A percentile compares a stretch with the other conserved stretches of the same genome.
These are phyloP conservation scores for Pyrocephalus nanus DNA, from an alignment of 2,797 vertebrate genomes.

Conservation along the genomic window DNA sequence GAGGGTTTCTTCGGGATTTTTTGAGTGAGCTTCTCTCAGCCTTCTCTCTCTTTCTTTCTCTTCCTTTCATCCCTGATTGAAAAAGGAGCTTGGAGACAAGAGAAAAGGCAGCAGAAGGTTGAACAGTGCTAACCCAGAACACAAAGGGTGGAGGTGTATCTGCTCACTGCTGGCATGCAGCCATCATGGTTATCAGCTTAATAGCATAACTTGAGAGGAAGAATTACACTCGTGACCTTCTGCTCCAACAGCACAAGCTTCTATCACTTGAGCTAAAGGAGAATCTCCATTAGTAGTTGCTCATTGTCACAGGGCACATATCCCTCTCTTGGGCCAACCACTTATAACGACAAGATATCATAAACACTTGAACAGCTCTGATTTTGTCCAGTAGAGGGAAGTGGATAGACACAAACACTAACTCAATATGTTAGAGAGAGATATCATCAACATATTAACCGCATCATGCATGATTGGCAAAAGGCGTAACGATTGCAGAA, in stretches of 20 bases:
- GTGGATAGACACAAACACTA: constrained; percentile 58
- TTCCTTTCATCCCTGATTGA: not conserved
- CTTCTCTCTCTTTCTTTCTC: not conserved
- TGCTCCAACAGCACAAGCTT: constrained; percentile 49
- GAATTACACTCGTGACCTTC: constrained; percentile 54
- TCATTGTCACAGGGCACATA: constrained; percentile 38
- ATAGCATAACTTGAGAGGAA: constrained; percentile 60
- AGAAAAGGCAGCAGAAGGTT: not conserved
- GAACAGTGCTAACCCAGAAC: constrained; percentile 11
- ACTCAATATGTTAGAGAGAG: constrained; percentile 40
- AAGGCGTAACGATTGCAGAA: not conserved
- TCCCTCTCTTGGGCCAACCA: constrained; percentile 61
- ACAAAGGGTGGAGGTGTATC: constrained; percentile 52
- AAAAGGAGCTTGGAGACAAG: not conserved
- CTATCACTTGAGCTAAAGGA: constrained; percentile 60
- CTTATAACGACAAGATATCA: constrained; percentile 42
- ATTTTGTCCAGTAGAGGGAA: constrained; percentile 70
- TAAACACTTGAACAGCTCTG: constrained; percentile 64
- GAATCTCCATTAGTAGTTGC: constrained; percentile 61
- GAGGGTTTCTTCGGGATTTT: not conserved
- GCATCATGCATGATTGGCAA: constrained; percentile 34
- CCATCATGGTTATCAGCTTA: constrained; percentile 62
- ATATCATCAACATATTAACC: constrained; percentile 52
- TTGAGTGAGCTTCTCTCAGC: not conserved
- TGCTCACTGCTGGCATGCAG: constrained; percentile 42